Conservation (phyloP, 2,888 invertebrate genomes). For the Tipula unca region DNA sequence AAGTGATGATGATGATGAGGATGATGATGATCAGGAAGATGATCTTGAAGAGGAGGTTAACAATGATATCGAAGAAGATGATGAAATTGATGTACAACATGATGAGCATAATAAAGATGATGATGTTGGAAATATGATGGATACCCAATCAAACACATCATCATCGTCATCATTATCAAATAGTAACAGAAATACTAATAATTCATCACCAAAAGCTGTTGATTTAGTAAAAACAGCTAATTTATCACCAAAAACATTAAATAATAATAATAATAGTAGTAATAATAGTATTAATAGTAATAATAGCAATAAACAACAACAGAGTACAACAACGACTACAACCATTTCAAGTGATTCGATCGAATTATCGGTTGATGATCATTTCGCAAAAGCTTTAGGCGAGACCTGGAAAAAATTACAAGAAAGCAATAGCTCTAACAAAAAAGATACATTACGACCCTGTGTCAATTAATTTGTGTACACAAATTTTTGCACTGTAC, state of each 20-base stretch:
- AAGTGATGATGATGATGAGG: background rate
- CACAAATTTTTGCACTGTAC: background rate
- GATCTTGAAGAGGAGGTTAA: background rate
- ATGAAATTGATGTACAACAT: background rate
- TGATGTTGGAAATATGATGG: background rate
- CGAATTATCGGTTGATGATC: constrained; percentile 72
- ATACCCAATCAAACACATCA: background rate
- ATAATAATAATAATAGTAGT: constrained; percentile 22
- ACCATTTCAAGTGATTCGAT: constrained; percentile 36
- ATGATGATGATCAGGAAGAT: background rate
- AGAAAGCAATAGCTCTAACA: constrained; percentile 42
- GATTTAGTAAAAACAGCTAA: background rate
- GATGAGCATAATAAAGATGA: background rate
- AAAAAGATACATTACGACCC: background rate
- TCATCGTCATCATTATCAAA: background rate
- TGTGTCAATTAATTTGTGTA: background rate
- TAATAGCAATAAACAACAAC: constrained; percentile 24
- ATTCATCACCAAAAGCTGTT: constrained; percentile 21
- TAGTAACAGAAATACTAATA: background rate
- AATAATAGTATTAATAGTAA: constrained; percentile 25
- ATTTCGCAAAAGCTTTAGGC: constrained; percentile 82
- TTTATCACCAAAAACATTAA: constrained; percentile 22
- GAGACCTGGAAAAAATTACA: constrained; percentile 75
- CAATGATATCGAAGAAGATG: background rate
- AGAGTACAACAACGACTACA: constrained; percentile 29